Percentiles rank a stretch among this genome's conserved stretches.
These are phyloP conservation scores for Smithornis capensis DNA, from an alignment of 2,113 vertebrate genomes.

Conservation along the genomic window DNA sequence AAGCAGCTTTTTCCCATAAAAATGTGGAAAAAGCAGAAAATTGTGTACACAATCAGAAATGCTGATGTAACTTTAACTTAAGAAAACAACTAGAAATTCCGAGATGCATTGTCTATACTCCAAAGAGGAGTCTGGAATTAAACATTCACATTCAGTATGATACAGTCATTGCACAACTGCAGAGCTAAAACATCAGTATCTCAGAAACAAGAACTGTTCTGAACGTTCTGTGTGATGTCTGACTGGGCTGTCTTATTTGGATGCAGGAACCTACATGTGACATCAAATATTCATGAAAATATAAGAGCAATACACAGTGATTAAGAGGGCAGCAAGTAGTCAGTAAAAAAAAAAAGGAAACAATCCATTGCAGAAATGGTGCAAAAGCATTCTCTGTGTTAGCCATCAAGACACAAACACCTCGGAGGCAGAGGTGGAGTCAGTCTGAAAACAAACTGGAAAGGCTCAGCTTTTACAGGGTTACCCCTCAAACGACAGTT, in stretches of 20 bases:
- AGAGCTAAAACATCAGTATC: neutral
- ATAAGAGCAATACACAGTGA: rapidly evolving
- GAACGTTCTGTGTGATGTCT: neutral
- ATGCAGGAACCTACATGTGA: neutral
- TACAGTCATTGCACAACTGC: neutral
- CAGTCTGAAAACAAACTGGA: neutral
- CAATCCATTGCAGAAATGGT: neutral
- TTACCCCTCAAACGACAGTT: neutral
- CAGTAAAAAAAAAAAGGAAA: neutral
- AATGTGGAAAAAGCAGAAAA: neutral
- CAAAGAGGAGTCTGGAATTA: neutral
- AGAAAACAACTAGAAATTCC: neutral
- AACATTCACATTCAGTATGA: neutral
- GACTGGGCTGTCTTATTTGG: neutral
- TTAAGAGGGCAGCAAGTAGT: neutral
- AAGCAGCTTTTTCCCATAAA: neutral
- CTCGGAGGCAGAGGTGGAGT: neutral
- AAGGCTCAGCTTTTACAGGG: neutral
- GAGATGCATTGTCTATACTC: neutral
- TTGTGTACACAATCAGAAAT: rapidly evolving
- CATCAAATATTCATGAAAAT: neutral
- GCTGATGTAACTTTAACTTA: neutral
- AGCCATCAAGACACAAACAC: neutral
- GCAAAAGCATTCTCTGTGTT: neutral
- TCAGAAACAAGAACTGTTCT: neutral